Conservation (phyloP, 2,888 invertebrate species). For the Tipula vernalis region DNA sequence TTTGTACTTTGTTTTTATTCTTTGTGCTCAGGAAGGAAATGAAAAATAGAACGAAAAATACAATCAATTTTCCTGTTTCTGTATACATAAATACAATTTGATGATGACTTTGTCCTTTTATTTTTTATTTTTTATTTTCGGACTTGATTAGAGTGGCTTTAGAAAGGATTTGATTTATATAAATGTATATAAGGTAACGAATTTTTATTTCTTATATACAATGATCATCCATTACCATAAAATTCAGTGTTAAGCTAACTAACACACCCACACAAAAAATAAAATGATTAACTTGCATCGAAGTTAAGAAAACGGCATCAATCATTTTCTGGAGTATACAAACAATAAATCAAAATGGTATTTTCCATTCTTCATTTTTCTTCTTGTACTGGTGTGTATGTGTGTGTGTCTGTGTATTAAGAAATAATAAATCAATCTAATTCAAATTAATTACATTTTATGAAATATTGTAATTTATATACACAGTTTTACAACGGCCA, state of each 20-base stretch:
- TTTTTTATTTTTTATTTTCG: neutral
- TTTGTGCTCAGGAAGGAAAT: neutral
- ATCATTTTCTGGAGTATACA: neutral
- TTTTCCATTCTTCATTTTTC: neutral
- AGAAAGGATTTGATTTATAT: neutral
- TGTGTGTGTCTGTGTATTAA: neutral
- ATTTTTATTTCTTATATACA: neutral
- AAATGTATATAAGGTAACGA: neutral
- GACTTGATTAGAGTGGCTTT: neutral
- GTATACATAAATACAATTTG: neutral
- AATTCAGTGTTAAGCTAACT: neutral
- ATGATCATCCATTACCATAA: neutral
- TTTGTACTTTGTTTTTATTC: neutral
- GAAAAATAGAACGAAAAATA: neutral
- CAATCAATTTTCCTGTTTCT: neutral
- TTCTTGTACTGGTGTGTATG: neutral
- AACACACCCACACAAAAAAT: neutral
- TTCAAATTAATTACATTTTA: neutral
- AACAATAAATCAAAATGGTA: neutral
- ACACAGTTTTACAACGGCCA: neutral
- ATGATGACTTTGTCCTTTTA: neutral
- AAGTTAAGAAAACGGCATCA: neutral
- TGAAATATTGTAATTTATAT: neutral
- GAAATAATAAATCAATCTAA: neutral
- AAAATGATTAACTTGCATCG: neutral